Evolutionary conservation across 1,140 invertebrate genomes (phyloP).

Genomic region (Lepidotrigona ventralis): DNA sequence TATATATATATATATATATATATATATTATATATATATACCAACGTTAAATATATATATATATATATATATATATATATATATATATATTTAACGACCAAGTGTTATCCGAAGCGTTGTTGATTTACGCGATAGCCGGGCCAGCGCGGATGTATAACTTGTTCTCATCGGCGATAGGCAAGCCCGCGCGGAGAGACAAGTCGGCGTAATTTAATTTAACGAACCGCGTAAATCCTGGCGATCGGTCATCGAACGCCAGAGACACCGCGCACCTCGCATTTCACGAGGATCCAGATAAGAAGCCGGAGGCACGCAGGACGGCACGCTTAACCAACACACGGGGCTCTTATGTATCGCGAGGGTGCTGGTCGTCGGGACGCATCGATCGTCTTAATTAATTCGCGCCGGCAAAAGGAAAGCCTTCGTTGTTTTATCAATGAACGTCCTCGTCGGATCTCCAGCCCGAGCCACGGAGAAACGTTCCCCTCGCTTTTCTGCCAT

Average conservation of each 20-base stretch:
- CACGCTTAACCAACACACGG: slow-evolving; percentile 27
- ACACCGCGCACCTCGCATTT: slow-evolving; percentile 49
- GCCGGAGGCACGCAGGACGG: slow-evolving; percentile 33
- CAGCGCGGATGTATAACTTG: slow-evolving; percentile 9
- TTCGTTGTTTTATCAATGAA: slow-evolving; percentile 39
- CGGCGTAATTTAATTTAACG: slow-evolving; percentile 50
- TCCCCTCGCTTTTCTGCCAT: neutral
- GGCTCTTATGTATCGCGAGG: slow-evolving; percentile 1
- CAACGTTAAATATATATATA: too few relatives aligned
- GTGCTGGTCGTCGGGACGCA: slow-evolving; percentile 33
- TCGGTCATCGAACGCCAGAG: slow-evolving; percentile 38
- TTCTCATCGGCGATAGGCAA: slow-evolving; percentile 3
- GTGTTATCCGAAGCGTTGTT: neutral
- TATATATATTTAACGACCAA: neutral
- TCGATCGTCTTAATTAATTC: slow-evolving; percentile 56
- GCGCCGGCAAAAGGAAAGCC: slow-evolving; percentile 5
- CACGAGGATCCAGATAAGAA: slow-evolving; percentile 46
- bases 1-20: too few relatives aligned
- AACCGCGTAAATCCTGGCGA: slow-evolving; percentile 45
- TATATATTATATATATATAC: too few relatives aligned
- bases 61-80: too few relatives aligned
- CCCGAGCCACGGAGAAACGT: slow-evolving; percentile 20
- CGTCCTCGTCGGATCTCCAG: slow-evolving; percentile 17
- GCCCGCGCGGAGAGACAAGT: slow-evolving; percentile 21
- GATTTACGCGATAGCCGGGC: slow-evolving; percentile 6